Conservation (phyloP, 1,140 invertebrate genomes). For the Trialeurodes vaporariorum region DNA sequence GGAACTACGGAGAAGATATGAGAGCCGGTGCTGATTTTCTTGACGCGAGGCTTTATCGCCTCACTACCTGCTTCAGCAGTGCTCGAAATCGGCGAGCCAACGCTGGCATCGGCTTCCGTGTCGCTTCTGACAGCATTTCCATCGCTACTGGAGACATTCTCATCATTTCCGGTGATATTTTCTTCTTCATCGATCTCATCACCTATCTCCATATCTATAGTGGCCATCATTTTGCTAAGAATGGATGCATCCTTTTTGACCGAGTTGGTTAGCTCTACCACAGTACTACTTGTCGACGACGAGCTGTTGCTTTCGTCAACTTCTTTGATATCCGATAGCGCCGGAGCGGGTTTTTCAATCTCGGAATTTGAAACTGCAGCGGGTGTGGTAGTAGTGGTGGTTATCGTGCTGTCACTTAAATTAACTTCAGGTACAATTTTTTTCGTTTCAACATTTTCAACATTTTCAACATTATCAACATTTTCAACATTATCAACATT, state of each 20-base stretch:
- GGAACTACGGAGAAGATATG: background rate
- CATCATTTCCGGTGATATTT: background rate
- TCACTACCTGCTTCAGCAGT: background rate
- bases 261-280: background rate
- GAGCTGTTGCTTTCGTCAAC: background rate
- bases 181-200: slow-evolving; percentile 10
- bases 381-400: background rate
- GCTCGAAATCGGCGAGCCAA: background rate
- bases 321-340: background rate
- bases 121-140: background rate
- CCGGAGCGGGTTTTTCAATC: no score
- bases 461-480: no score
- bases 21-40: background rate
- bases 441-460: no score
- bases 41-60: background rate
- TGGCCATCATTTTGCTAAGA: slow-evolving; percentile 8
- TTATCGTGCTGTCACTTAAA: background rate
- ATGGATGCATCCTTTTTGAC: slow-evolving; percentile 11
- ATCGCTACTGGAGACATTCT: background rate
- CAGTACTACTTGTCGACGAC: slow-evolving; percentile 6
- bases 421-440: background rate
- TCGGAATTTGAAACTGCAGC: no score
- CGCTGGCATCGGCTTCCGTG: background rate
- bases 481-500: background rate
- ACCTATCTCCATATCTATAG: background rate